These are phyloP conservation scores for Xylota sylvarum DNA, from an alignment of 2,888 invertebrate genomes.

Conservation along the genomic window DNA sequence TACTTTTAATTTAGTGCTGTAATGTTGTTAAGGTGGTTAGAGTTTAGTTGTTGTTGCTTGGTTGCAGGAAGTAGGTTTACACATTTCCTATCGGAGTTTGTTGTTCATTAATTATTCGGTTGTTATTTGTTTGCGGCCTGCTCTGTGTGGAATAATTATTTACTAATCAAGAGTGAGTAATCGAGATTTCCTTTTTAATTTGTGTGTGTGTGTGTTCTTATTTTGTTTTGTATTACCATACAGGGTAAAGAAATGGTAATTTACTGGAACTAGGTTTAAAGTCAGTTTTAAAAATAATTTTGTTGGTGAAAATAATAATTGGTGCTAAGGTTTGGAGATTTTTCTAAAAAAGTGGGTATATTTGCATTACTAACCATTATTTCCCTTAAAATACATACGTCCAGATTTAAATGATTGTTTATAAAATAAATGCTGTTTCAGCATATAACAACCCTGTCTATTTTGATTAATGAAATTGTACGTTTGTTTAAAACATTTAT, in stretches of 20 bases:
- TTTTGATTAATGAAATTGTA: no score
- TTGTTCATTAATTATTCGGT: constrained; percentile 72
- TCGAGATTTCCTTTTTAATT: constrained; percentile 40
- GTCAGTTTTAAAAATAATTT: background rate
- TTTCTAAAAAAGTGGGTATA: no score
- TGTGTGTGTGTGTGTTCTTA: background rate
- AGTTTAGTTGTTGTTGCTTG: constrained; percentile 55
- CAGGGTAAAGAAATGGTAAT: constrained; percentile 7
- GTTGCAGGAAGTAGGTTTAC: constrained; percentile 70
- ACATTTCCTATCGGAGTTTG: constrained; percentile 74
- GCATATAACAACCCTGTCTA: no score
- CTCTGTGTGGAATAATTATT: constrained; percentile 46
- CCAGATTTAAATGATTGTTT: no score
- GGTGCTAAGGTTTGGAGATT: no score
- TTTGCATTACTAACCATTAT: no score
- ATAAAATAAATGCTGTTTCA: no score
- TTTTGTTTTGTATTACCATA: background rate
- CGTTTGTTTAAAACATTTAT: no score
- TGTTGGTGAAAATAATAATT: no score
- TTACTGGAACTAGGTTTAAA: constrained; percentile 14
- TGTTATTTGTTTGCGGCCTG: constrained; percentile 58
- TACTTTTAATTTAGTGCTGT: constrained; percentile 55
- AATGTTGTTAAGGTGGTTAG: constrained; percentile 62
- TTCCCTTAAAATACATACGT: no score
- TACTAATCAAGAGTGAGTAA: constrained; percentile 68